Evolutionary conservation across 2,797 vertebrate species (phyloP).

Genomic region (Pyrocephalus nanus): DNA sequence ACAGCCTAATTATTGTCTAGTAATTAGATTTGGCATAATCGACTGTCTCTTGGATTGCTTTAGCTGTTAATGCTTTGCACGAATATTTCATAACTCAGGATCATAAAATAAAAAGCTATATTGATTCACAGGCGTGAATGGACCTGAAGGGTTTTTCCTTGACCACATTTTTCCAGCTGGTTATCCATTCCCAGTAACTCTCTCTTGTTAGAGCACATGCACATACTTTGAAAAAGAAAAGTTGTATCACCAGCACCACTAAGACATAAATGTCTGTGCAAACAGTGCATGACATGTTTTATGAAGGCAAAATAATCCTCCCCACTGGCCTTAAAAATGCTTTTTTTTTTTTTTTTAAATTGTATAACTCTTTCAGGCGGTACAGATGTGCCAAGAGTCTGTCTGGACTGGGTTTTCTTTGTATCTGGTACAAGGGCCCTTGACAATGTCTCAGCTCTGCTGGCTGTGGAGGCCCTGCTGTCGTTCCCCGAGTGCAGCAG

Average conservation of each 20-base stretch:
- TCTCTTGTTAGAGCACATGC: constrained; percentile 4
- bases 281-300: not conserved
- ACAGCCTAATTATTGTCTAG: constrained; percentile 55
- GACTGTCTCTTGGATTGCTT: not conserved
- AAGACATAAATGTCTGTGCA: not conserved
- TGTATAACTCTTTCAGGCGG: not conserved
- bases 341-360: not conserved
- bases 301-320: not conserved
- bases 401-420: not conserved
- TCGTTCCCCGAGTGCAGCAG: not conserved
- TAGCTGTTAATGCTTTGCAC: constrained; percentile 28
- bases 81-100: constrained; percentile 51
- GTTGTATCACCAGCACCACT: not conserved
- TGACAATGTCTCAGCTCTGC: not conserved
- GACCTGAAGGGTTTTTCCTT: constrained; percentile 41
- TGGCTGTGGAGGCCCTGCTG: not conserved
- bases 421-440: rapidly evolving
- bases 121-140: constrained; percentile 39
- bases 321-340: not conserved
- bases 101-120: constrained; percentile 32
- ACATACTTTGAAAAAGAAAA: not conserved
- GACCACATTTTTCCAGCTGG: constrained; percentile 36
- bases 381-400: not conserved
- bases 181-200: constrained; percentile 11
- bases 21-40: constrained; percentile 59